These are phyloP conservation scores for Ctenosaura bakeri DNA, from an alignment of 2,797 vertebrate species.

Conservation along the genomic window DNA sequence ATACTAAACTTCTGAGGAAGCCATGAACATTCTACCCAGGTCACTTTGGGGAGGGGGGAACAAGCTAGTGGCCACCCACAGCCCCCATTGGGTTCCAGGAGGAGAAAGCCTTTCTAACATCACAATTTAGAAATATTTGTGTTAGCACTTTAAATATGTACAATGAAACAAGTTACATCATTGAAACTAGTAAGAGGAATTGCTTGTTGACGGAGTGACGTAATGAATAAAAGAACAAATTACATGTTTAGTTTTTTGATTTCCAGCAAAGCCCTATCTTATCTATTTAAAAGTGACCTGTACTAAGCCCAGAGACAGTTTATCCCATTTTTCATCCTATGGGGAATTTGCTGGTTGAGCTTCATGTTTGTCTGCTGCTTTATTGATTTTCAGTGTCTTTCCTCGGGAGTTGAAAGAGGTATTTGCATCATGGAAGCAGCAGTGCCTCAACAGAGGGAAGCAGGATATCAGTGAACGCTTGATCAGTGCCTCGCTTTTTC, in stretches of 20 bases:
- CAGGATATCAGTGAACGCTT: constrained; percentile 93
- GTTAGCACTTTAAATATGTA: no score
- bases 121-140: no score
- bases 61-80: no score
- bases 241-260: not conserved
- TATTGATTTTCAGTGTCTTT: constrained; percentile 86
- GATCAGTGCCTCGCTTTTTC: constrained; percentile 95
- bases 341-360: not conserved
- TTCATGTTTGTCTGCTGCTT: rapidly evolving
- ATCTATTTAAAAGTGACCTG: not conserved
- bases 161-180: no score
- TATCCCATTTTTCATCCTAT: constrained; percentile 40
- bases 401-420: constrained; percentile 97
- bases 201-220: no score
- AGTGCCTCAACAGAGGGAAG: constrained; percentile 91
- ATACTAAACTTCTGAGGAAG: no score
- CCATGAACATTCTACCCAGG: no score
- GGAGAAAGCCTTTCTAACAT: no score
- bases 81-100: no score
- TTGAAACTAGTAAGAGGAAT: no score
- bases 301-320: constrained; percentile 10
- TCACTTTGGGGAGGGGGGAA: no score
- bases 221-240: not conserved
- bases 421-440: constrained; percentile 95
- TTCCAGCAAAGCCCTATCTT: no score